phyloP scores from a whole-genome alignment of 2,797 vertebrate genomes.

The Notamacropus eugenii region DNA sequence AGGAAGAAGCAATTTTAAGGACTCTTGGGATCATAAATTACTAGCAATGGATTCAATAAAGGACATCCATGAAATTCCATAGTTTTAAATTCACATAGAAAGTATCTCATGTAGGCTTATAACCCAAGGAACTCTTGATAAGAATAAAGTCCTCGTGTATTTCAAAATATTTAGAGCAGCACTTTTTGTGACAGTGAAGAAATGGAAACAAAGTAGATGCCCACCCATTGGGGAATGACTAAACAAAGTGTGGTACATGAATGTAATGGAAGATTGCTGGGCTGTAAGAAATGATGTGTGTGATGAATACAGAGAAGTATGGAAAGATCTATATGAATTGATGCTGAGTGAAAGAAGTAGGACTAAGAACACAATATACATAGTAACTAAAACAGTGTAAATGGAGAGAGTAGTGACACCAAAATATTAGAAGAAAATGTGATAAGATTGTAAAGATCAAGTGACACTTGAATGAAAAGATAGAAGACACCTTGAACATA shows the following conservation, averaged over 20 bases:
- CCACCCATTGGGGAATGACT: background rate
- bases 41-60: background rate
- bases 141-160: background rate
- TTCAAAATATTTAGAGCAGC: background rate
- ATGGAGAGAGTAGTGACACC: background rate
- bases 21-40: background rate
- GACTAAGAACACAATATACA: background rate
- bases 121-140: background rate
- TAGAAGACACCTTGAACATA: background rate
- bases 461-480: background rate
- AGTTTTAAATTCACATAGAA: background rate
- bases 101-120: background rate
- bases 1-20: background rate
- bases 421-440: background rate
- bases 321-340: background rate
- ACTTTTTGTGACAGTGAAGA: background rate
- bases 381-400: background rate
- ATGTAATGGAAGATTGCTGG: background rate
- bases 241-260: background rate
- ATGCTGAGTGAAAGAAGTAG: background rate
- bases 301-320: no score
- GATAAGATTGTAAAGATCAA: background rate
- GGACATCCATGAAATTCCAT: background rate
- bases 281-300: background rate
- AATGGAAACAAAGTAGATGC: background rate